A percentile compares a stretch with the other conserved stretches of the same genome.
Evolutionary conservation across 2,888 invertebrate species (phyloP).

Genomic region (Callinectes sapidus): DNA sequence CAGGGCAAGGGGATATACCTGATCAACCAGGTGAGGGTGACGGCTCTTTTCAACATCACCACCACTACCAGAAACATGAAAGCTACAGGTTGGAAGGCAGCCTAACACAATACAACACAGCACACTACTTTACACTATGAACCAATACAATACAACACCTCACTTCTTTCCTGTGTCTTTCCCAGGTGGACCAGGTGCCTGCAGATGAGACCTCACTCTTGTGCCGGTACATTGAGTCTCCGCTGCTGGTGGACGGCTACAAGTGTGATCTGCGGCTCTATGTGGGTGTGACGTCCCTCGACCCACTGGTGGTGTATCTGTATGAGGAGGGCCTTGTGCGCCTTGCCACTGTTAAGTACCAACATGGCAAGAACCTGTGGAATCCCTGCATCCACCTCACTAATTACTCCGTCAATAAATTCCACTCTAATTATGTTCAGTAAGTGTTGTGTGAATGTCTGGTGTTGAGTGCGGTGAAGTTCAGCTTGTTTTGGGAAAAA

Average conservation of each 20-base stretch:
- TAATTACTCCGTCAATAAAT: conserved; percentile 98
- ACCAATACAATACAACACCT: not conserved
- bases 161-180: conserved; percentile 72
- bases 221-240: conserved; percentile 91
- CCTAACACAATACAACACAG: not conserved
- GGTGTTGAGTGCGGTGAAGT: too few species aligned
- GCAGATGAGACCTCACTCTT: conserved; percentile 93
- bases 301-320: conserved; percentile 94
- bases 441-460: conserved; percentile 78
- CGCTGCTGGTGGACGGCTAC: conserved; percentile 91
- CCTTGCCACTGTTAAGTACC: conserved; percentile 95
- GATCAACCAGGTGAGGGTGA: conserved; percentile 80
- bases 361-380: conserved; percentile 93
- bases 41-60: not conserved
- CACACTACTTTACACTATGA: not conserved
- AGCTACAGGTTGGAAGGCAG: not conserved
- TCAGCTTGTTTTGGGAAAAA: too few species aligned
- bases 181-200: conserved; percentile 91
- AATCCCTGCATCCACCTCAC: conserved; percentile 98
- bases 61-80: not conserved
- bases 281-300: conserved; percentile 94
- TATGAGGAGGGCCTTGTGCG: conserved; percentile 97
- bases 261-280: conserved; percentile 97
- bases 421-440: conserved; percentile 96
- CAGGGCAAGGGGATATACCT: conserved; percentile 93